Conservation (phyloP, 2,113 vertebrate genomes). For the Ophthalmolycus amberensis region DNA sequence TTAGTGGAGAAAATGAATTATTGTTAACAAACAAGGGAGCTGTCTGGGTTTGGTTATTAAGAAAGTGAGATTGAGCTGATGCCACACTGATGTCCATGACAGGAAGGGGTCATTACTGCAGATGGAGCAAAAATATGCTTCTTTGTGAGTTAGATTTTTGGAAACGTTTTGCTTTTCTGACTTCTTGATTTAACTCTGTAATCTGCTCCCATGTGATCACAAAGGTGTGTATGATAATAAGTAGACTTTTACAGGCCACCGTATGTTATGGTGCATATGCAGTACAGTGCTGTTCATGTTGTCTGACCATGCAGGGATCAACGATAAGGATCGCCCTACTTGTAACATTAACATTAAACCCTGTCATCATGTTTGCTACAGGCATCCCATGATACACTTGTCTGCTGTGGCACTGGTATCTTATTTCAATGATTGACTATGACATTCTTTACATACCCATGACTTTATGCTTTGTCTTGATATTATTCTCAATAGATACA, state of each 20-base stretch:
- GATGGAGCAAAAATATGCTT: not conserved
- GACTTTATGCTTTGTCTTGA: not conserved
- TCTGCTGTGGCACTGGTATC: not conserved
- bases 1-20: conserved; percentile 44
- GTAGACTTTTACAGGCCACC: not conserved
- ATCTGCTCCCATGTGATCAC: not conserved
- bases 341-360: not conserved
- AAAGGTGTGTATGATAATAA: not conserved
- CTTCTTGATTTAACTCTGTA: not conserved
- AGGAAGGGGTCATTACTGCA: not conserved
- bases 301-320: not conserved
- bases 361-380: not conserved
- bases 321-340: not conserved
- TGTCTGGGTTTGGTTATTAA: conserved; percentile 23
- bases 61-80: conserved; percentile 13
- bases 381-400: not conserved
- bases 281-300: not conserved
- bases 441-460: not conserved
- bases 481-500: not conserved
- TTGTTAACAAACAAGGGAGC: conserved; percentile 50
- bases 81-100: not conserved
- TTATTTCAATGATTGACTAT: not conserved
- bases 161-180: not conserved
- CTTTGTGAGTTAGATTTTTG: not conserved
- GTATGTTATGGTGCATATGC: not conserved